Evolutionary conservation across 2,113 vertebrate genomes (phyloP), one percentile per base, ranked within the genome.

Genomic region (Macrotis lagotis): DNA sequence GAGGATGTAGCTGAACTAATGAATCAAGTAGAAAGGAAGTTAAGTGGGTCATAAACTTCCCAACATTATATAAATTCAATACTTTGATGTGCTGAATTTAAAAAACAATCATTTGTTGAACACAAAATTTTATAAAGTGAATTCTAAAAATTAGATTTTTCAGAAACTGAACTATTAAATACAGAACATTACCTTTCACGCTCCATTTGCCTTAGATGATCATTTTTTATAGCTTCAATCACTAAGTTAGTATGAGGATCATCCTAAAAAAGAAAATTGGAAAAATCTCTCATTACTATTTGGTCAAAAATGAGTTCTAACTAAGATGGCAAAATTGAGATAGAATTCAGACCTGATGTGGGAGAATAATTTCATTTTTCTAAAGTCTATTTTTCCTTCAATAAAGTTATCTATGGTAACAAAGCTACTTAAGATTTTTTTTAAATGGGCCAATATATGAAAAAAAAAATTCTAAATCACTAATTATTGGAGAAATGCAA

Each of bases 201-300:
- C 97, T 99, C 99, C 98, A 99, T 99, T 98, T 99, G 99, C 95
- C 99, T 99, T 94, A 99, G 98, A 92, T 98, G 98, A 98, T 99
- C 99, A 53, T 99, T 99, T 98, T 99, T 99, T 96, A 99, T 99
- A 92, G 99, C 99, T 98, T 99, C 99, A 16, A 99, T 99, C 66
- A 99, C 97, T 98, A 99, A 98, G 90, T 99, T 99, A 1, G 98
- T 98, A 95, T 98, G 99, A 51, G 99, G 97, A 97, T 99, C 99
- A 97, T 99, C 99, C 99, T 99, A 94, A 91, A 98, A 93, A 93
- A 96, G 50, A 96, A 96, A 95, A 94, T 95, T 44, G 5, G 88
- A 31, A 37, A 55, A 93, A 90, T 90, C 66, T 48, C 37, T 51
- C 16, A 91, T 28, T 16, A 91, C 25, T 53, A 94, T 88, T 44